Conservation (phyloP, 1,140 invertebrate species). For the Macrocentrus cingulum region DNA sequence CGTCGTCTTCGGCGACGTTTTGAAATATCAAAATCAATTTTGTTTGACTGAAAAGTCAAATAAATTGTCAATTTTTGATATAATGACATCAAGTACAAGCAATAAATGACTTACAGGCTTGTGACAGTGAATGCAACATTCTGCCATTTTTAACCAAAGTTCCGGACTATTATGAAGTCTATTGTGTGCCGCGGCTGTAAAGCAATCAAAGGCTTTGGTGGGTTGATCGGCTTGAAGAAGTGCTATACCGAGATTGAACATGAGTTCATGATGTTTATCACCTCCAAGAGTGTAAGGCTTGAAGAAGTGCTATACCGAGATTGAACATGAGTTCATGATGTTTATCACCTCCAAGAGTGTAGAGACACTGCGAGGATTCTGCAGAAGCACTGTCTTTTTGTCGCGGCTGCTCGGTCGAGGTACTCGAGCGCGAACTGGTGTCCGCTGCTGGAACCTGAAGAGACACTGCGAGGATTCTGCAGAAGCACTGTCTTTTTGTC, state of each 20-base stretch:
- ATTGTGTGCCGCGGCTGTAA: conserved; percentile 79
- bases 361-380: no score
- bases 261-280: conserved; percentile 75
- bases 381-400: no score
- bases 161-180: conserved; percentile 85
- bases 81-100: conserved; percentile 5
- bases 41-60: conserved; percentile 63
- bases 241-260: conserved; percentile 90
- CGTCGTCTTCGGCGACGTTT: conserved; percentile 43
- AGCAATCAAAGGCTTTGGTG: conserved; percentile 85
- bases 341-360: conserved; percentile 65
- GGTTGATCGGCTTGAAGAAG: conserved; percentile 80
- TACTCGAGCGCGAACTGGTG: no score
- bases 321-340: conserved; percentile 88
- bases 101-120: conserved; percentile 62
- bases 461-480: no score
- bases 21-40: conserved; percentile 66
- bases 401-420: no score
- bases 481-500: no score
- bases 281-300: conserved; percentile 67
- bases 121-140: conserved; percentile 81
- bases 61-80: conserved; percentile 1
- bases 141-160: conserved; percentile 89
- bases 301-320: conserved; percentile 82
- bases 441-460: conserved; percentile 26